A percentile compares a stretch with the other conserved stretches of the same genome.
These are phyloP conservation scores for Phocoena phocoena DNA, from an alignment of 2,113 vertebrate species.

Conservation along the genomic window DNA sequence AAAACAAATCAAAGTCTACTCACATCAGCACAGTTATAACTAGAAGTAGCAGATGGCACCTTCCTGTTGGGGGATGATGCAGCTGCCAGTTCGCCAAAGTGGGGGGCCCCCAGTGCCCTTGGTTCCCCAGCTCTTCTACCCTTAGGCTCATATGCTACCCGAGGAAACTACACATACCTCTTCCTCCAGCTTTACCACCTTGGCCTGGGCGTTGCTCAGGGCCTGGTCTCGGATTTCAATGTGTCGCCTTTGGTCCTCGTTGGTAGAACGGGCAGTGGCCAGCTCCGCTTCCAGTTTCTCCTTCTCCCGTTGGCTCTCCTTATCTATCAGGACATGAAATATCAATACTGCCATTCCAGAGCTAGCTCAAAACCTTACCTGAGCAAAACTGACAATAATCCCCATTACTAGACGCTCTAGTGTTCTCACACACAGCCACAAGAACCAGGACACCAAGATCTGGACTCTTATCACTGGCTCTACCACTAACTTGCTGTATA, in stretches of 20 bases:
- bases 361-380: slow-evolving; percentile 31
- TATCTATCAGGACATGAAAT: slow-evolving; percentile 85
- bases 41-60: not conserved
- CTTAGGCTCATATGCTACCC: not conserved
- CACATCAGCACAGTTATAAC: not conserved
- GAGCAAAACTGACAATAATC: not conserved
- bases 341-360: not conserved
- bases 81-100: not conserved
- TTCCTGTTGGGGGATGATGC: not conserved
- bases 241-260: slow-evolving; percentile 96
- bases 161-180: slow-evolving; percentile 86
- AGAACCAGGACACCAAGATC: not conserved
- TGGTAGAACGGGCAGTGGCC: slow-evolving; percentile 91
- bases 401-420: not conserved
- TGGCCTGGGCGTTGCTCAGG: slow-evolving; percentile 96
- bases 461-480: not conserved
- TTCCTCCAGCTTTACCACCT: slow-evolving; percentile 98
- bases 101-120: not conserved
- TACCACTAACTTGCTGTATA: not conserved
- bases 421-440: not conserved
- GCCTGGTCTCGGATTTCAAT: slow-evolving; percentile 99
- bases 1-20: slow-evolving; percentile 42
- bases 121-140: not conserved
- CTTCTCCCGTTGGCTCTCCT: slow-evolving; percentile 94
- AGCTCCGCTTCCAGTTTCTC: slow-evolving; percentile 97